Evolutionary conservation across 2,888 invertebrate genomes (phyloP).

Genomic region (Aproaerema taeniolella): DNA sequence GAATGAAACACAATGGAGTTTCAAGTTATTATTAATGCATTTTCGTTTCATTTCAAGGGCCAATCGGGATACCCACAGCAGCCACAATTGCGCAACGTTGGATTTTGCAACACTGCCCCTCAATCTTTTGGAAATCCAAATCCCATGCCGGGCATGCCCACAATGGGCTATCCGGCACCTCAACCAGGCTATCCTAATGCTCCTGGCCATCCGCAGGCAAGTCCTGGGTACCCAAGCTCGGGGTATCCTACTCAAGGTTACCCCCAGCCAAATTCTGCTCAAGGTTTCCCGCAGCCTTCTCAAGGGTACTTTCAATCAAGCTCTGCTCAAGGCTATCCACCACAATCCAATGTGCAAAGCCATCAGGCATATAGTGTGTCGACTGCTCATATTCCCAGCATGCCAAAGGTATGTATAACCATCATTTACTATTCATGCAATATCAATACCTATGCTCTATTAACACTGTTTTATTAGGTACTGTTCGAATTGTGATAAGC

Average conservation of each 20-base stretch:
- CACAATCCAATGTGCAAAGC: conserved; percentile 35
- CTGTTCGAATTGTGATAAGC: conserved; percentile 53
- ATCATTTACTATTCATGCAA: too few relatives aligned
- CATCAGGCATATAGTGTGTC: conserved; percentile 43
- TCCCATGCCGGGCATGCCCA: conserved; percentile 65
- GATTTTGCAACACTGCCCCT: conserved; percentile 66
- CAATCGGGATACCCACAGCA: conserved; percentile 72
- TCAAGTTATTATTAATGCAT: too few relatives aligned
- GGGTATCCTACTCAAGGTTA: too few relatives aligned
- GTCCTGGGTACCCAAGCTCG: conserved; percentile 30
- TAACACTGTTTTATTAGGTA: too few relatives aligned
- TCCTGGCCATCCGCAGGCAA: conserved; percentile 52
- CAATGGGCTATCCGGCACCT: conserved; percentile 57
- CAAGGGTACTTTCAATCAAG: conserved; percentile 38
- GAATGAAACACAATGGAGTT: too few relatives aligned
- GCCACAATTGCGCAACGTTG: conserved; percentile 66
- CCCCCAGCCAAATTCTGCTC: too few relatives aligned
- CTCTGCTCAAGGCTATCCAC: conserved; percentile 34
- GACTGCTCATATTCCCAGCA: conserved; percentile 34
- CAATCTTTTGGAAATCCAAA: conserved; percentile 70
- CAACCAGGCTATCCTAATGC: conserved; percentile 52
- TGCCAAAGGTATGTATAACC: conserved; percentile 56
- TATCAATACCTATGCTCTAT: too few relatives aligned
- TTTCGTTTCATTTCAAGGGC: conserved; percentile 65
- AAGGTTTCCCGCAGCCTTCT: conserved; percentile 27